These are phyloP conservation scores for Orientallactaga bullata DNA, from an alignment of 2,113 vertebrate genomes.

Conservation along the genomic window DNA sequence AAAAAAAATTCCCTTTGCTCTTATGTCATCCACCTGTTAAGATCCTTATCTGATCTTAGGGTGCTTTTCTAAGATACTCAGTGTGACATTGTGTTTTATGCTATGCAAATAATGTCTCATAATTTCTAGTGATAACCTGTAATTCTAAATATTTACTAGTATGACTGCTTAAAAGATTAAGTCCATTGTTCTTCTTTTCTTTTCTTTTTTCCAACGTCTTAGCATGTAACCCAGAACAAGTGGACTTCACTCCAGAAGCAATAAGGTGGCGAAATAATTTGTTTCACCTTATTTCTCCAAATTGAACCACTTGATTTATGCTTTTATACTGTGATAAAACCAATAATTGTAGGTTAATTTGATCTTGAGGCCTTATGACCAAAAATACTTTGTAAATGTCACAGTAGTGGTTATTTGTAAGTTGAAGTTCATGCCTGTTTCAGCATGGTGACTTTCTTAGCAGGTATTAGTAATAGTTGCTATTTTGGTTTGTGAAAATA, in stretches of 20 bases:
- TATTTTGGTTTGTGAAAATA: constrained; percentile 4
- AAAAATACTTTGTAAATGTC: not conserved
- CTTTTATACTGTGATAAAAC: constrained; percentile 3
- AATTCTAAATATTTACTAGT: not conserved
- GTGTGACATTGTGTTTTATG: not conserved
- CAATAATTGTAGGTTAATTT: constrained; percentile 9
- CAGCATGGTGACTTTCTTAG: not conserved
- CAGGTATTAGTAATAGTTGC: not conserved
- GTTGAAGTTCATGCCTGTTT: not conserved
- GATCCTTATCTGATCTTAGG: not conserved
- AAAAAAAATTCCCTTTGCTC: too few species aligned
- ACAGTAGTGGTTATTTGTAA: constrained; percentile 9
- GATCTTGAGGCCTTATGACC: not conserved
- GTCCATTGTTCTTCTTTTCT: not conserved
- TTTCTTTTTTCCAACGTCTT: not conserved
- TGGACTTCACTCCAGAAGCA: not conserved
- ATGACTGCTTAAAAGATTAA: not conserved
- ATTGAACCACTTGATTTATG: constrained; percentile 5
- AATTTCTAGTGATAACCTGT: not conserved
- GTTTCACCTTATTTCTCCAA: constrained; percentile 50
- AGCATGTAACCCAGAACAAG: not conserved
- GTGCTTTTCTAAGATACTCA: constrained; percentile 35
- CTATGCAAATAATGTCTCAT: not conserved
- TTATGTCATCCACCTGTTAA: not conserved
- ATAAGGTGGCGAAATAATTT: not conserved